A percentile compares a stretch with the other conserved stretches of the same genome.
Evolutionary conservation across 64 coral and sea anemone genomes (phyloP).

Genomic region (Stichodactyla helianthus): DNA sequence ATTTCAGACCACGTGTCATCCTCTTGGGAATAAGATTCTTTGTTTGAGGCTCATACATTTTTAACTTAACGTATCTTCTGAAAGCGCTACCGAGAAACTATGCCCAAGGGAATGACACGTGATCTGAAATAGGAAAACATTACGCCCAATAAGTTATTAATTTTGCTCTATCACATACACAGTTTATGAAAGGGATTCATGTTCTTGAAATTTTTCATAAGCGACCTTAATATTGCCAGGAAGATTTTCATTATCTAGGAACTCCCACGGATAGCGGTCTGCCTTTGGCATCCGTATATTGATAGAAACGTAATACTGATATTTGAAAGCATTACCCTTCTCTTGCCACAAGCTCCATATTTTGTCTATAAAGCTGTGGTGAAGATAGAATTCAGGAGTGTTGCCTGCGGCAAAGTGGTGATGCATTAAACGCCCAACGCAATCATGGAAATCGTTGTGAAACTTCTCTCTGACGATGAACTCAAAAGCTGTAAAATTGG

Average conservation of each 20-base stretch:
- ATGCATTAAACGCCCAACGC: slow-evolving; percentile 52
- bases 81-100: too few species aligned
- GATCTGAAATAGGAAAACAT: neutral
- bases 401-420: slow-evolving; percentile 37
- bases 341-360: slow-evolving; percentile 62
- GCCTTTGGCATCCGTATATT: slow-evolving; percentile 34
- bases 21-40: too few species aligned
- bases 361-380: slow-evolving; percentile 73
- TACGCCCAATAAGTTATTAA: too few species aligned
- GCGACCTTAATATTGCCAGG: slow-evolving; percentile 32
- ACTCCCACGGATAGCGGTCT: slow-evolving; percentile 49
- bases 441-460: slow-evolving; percentile 65
- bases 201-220: slow-evolving; percentile 6
- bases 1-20: too few species aligned
- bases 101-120: too few species aligned
- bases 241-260: slow-evolving; percentile 49
- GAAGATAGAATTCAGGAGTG: slow-evolving; percentile 63
- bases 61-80: too few species aligned
- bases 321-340: slow-evolving; percentile 2
- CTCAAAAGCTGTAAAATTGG: slow-evolving; percentile 40
- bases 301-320: slow-evolving; percentile 32
- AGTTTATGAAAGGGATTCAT: too few species aligned
- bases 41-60: too few species aligned
- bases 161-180: too few species aligned
- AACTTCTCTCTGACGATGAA: slow-evolving; percentile 51